Base-by-base conservation (phyloP, 2,797 vertebrate genomes). In the Sciaenops ocellatus region DNA sequence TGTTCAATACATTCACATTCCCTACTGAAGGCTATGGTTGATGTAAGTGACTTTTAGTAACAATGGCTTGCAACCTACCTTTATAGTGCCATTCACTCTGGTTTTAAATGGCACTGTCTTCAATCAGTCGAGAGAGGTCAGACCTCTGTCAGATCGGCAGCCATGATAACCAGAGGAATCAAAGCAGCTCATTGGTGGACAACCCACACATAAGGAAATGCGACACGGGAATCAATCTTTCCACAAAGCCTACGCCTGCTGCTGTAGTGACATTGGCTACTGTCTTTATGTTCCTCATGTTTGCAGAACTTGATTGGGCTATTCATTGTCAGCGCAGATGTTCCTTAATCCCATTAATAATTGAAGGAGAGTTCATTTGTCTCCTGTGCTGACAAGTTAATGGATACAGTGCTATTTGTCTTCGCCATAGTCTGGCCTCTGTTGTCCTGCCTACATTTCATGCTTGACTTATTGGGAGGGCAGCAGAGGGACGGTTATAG, bases 31-130 rank as follows among this genome's bases (percentile, higher is more conserved):
- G 82, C 89, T 86, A 68, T 67, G 52, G 78, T 56, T 76, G 79
- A 88, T 60, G 78, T 78, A 74, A 85, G 80, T 89, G 78, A 90
- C 85, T 91, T 91, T 91, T 91, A 85, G 82, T 87, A 83, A 89
- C 67, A 70, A 63, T 83, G 80, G 77, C 78, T 69, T 56, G 26
- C 57, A 76, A 74, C 79, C 77, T 78, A 42, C 79, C 61, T 87
- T 77, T 20, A 78, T 55, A 20, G 30, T 79, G 82, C 73, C 86
- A 90, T 90, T 93, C 82, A 61, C 56, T 84, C 66, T n/a, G 30
- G 30, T 86, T 89, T 85, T 88, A 93, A 93, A 94, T 90, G 91
- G 79, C 90, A 90, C 68, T 20, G 67, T 88, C 81, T 88, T 94
- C 85, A 93, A 93, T 94, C 91, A 90, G 80, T 51, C 47, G 64